Percentiles rank a stretch among this genome's conserved stretches.
phyloP scores from a whole-genome alignment of 1,140 invertebrate species.

The Drosophila sturtevanti region DNA sequence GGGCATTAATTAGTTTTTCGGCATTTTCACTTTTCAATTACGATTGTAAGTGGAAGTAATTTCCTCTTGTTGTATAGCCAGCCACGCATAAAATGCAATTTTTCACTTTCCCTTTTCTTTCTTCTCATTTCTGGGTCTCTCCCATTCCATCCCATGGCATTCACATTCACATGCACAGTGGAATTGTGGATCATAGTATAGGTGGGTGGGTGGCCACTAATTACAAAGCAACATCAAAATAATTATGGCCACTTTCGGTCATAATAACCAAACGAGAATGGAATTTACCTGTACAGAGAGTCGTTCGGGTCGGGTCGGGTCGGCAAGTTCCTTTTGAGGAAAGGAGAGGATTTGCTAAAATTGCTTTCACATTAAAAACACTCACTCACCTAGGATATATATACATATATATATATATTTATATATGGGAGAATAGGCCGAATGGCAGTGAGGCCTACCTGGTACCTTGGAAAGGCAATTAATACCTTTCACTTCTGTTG shows the following conservation, averaged over 20 bases:
- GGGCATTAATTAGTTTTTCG: slow-evolving; percentile 56
- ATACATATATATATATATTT: too few species aligned
- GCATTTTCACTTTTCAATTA: slow-evolving; percentile 64
- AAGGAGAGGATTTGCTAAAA: slow-evolving; percentile 65
- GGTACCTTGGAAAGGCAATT: slow-evolving; percentile 60
- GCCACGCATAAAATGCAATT: slow-evolving; percentile 75
- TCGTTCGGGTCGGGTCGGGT: neutral
- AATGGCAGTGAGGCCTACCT: slow-evolving; percentile 55
- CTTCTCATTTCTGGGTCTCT: neutral
- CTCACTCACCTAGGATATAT: slow-evolving; percentile 38
- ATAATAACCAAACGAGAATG: slow-evolving; percentile 56
- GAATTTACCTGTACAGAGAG: slow-evolving; percentile 10
- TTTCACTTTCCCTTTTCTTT: slow-evolving; percentile 75
- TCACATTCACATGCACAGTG: slow-evolving; percentile 7
- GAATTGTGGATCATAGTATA: neutral
- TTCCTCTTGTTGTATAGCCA: slow-evolving; percentile 55
- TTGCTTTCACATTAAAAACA: slow-evolving; percentile 82
- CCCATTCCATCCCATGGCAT: slow-evolving; percentile 21
- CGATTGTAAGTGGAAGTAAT: slow-evolving; percentile 68
- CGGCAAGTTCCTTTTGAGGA: slow-evolving; percentile 58
- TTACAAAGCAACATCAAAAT: slow-evolving; percentile 78
- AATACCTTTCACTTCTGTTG: slow-evolving; percentile 72
- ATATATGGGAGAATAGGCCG: neutral
- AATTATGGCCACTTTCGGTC: slow-evolving; percentile 76
- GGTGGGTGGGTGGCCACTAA: slow-evolving; percentile 53